Percentiles rank a stretch among this genome's conserved stretches.
Evolutionary conservation across 2,113 vertebrate species (phyloP).

Genomic region (Aleadryas rufinucha): DNA sequence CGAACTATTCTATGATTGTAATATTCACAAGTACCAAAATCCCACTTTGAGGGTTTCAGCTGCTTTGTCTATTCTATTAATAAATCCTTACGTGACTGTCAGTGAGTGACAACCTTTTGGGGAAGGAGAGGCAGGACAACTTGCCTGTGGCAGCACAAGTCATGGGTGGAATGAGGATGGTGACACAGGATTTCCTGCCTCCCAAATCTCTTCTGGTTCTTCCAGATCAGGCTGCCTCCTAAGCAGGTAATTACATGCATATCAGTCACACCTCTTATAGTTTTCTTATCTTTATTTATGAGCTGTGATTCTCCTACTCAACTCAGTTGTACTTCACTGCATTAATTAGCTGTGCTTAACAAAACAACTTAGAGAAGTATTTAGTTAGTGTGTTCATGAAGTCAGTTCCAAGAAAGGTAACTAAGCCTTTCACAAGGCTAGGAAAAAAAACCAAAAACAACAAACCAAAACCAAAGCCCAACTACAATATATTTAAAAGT

Average conservation of each 20-base stretch:
- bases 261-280: conserved; percentile 21
- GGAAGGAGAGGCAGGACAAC: neutral
- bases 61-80: neutral
- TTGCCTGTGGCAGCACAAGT: neutral
- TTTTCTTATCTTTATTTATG: conserved; percentile 42
- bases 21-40: neutral
- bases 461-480: neutral
- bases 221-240: conserved; percentile 1
- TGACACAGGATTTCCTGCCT: conserved; percentile 38
- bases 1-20: neutral
- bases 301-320: neutral
- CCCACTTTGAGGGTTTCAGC: neutral
- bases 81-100: neutral
- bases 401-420: neutral
- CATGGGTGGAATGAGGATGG: neutral
- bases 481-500: neutral
- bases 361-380: neutral
- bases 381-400: neutral
- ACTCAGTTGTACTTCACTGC: neutral
- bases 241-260: conserved; percentile 20
- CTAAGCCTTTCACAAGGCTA: neutral
- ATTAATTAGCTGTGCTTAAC: conserved; percentile 2
- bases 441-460: neutral
- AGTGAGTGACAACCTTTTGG: neutral
- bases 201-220: neutral